Percentiles rank a stretch among this genome's conserved stretches.
These are phyloP conservation scores for Petrocephalus sullivani DNA, from an alignment of 2,797 vertebrate species.

Conservation along the genomic window DNA sequence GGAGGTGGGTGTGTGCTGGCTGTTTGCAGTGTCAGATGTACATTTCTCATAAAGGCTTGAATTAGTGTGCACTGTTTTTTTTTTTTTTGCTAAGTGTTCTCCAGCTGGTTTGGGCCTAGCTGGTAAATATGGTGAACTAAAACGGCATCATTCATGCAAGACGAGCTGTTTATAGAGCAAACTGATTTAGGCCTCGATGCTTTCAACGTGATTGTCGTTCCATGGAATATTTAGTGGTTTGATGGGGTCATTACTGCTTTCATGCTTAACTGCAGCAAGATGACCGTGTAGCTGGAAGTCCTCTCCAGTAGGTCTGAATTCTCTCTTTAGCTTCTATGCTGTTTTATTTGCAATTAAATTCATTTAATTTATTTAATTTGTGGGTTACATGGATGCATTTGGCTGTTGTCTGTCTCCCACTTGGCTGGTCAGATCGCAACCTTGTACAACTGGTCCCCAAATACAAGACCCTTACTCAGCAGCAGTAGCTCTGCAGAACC, in stretches of 20 bases:
- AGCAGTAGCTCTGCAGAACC: not conserved
- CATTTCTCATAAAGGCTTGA: not conserved
- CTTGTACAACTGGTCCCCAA: not conserved
- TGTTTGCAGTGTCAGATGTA: not conserved
- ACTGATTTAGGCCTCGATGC: not conserved
- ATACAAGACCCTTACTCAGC: not conserved
- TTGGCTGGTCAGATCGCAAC: not conserved
- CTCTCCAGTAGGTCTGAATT: not conserved
- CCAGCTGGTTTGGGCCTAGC: not conserved
- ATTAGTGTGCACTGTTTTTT: not conserved
- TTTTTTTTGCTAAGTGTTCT: not conserved
- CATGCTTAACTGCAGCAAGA: not conserved
- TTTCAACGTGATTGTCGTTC: not conserved
- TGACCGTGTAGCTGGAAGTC: not conserved
- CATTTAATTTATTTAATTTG: not conserved
- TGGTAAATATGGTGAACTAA: not conserved
- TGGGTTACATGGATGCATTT: not conserved
- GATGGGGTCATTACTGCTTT: not conserved
- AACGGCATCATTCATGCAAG: not conserved
- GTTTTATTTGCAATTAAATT: not conserved
- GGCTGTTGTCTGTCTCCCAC: not conserved
- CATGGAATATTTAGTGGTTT: not conserved
- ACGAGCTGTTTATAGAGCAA: not conserved
- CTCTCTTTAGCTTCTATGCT: not conserved
- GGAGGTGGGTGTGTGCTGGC: conserved; percentile 69